Evolutionary conservation across 2,888 invertebrate species (phyloP), one percentile per base, ranked within the genome.

Genomic region (Ligdia adustata): DNA sequence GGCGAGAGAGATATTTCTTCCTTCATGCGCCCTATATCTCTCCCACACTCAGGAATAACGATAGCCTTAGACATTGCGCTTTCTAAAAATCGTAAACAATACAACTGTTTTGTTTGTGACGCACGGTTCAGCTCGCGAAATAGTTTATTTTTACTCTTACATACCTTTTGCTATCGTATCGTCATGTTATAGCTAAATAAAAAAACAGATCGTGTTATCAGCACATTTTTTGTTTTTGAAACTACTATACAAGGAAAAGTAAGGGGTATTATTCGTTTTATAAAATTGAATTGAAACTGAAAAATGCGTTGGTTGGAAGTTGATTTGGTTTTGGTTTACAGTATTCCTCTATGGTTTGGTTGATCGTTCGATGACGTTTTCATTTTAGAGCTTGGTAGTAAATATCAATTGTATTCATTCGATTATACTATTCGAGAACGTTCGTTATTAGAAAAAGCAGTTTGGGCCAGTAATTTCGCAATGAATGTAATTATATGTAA

Each of bases 31-130:
- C 81, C 80, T 34, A 88, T 71, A 55, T 84, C 82, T 53, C 84
- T 82, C 46, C 75, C 82, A 62, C 81, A 77, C 55, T 84, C 88
- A 11, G 89, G 82, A 65, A 90, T 85, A 52, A 78, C 57, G 24
- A 80, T 76, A 67, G 85, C 79, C 69, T 90, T 90, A 69, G 90
- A 89, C 90, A 90, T 90, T 57, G 70, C 67, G 72, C 66, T 67
- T 71, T 60, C 65, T 69, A 67, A 72, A 83, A 84, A 79, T 76
- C 63, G 74, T 83, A 85, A 84, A 86, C 82, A 87, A 77, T 78
- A 73, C 46, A 67, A 56, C 49, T 79, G 76, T 82, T 83, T 82
- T 87, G 85, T 81, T 83, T 83, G 76, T 86, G 87, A 88, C 86
- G 86, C 83, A 86, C 68, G 75, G 67, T 58, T 55, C 55, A 67